phyloP scores from a whole-genome alignment of 2,888 invertebrate genomes.

The Abscondita cerata region DNA sequence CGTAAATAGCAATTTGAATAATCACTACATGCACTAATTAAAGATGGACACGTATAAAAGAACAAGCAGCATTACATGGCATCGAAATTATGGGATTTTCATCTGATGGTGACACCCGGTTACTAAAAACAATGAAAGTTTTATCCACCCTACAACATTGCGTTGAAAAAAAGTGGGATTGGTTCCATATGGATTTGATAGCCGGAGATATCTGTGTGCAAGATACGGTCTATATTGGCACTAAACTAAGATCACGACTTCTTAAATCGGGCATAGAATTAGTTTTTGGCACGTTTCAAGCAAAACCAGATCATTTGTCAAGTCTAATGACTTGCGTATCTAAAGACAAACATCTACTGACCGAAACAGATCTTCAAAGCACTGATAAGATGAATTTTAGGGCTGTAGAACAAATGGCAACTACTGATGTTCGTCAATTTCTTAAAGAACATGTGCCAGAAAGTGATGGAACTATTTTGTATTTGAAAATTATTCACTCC shows the following conservation, averaged over 20 bases:
- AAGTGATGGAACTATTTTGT: conserved; percentile 38
- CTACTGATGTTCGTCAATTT: conserved; percentile 34
- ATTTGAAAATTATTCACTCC: conserved; percentile 33
- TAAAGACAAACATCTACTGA: conserved; percentile 42
- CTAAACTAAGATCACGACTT: conserved; percentile 41
- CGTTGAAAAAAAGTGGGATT: conserved; percentile 11
- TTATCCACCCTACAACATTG: no score
- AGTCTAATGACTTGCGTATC: conserved; percentile 34
- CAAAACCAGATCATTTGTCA: conserved; percentile 38
- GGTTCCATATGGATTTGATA: conserved; percentile 30
- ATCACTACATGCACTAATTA: no score
- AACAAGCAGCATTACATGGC: neutral
- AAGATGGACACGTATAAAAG: neutral
- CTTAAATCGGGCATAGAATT: conserved; percentile 39
- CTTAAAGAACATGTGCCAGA: conserved; percentile 36
- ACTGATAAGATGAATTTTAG: conserved; percentile 44
- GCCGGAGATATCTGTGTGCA: conserved; percentile 30
- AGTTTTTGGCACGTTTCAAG: conserved; percentile 38
- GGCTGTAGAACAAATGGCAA: conserved; percentile 40
- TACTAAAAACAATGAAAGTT: no score
- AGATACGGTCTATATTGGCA: conserved; percentile 43
- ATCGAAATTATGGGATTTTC: neutral
- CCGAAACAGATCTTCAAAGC: conserved; percentile 26
- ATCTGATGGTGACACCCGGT: no score
- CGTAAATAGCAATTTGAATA: no score